Percentiles rank a stretch among this genome's conserved stretches.
Conservation (phyloP, 2,888 invertebrate genomes). For the Nemotelus nigrinus region DNA sequence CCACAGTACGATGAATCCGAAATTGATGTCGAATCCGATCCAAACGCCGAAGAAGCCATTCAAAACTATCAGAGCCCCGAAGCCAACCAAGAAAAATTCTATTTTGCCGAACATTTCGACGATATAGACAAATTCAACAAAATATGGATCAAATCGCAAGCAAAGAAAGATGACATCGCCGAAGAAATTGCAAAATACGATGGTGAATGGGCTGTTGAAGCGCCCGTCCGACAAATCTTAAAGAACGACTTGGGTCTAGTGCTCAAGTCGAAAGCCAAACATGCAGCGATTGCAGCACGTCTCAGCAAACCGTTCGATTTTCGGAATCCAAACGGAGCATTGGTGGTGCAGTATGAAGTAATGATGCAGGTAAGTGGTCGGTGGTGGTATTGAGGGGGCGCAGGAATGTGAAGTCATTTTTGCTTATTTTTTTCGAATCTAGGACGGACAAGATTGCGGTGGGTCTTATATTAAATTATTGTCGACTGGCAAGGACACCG, state of each 20-base stretch:
- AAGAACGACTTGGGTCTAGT: conserved; percentile 88
- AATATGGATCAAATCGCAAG: conserved; percentile 87
- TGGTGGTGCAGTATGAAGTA: conserved; percentile 93
- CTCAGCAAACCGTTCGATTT: conserved; percentile 86
- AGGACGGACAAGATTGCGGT: conserved; percentile 98
- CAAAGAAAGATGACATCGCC: conserved; percentile 88
- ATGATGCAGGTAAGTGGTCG: conserved; percentile 74
- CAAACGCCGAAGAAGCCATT: conserved; percentile 55
- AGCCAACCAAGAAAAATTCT: conserved; percentile 71
- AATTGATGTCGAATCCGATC: conserved; percentile 8
- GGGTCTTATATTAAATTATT: conserved; percentile 97
- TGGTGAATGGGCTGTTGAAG: conserved; percentile 82
- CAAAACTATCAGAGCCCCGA: conserved; percentile 75
- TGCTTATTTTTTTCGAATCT: conserved; percentile 56
- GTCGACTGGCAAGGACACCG: conserved; percentile 74
- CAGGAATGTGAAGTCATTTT: not conserved
- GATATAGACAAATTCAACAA: conserved; percentile 75
- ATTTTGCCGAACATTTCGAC: conserved; percentile 90
- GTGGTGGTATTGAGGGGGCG: not conserved
- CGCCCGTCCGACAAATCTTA: conserved; percentile 80
- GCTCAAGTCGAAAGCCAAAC: conserved; percentile 93
- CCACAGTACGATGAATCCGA: not conserved
- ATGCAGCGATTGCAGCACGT: conserved; percentile 89
- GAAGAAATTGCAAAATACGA: conserved; percentile 95
- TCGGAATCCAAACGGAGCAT: conserved; percentile 72